A percentile compares a stretch with the other conserved stretches of the same genome.
phyloP scores from a whole-genome alignment of 2,888 invertebrate genomes.

The Caenorhabditis angaria region DNA sequence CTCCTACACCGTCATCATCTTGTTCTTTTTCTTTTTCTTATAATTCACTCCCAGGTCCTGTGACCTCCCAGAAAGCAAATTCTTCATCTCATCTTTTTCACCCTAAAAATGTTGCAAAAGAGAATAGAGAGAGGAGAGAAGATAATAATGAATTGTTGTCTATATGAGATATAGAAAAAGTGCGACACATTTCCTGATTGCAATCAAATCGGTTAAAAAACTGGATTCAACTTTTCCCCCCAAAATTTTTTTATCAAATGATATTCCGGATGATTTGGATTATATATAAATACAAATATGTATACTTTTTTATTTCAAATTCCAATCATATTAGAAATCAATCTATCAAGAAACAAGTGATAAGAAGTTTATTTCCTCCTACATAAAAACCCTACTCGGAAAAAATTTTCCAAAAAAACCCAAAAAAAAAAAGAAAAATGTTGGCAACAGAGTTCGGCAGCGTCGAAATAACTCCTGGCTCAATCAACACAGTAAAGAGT shows the following conservation, averaged over 20 bases:
- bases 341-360: too few species aligned
- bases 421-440: background rate
- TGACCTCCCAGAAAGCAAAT: background rate
- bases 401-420: background rate
- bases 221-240: too few species aligned
- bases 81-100: background rate
- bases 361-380: too few species aligned
- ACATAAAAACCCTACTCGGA: background rate
- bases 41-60: background rate
- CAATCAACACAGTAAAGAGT: conserved; percentile 4
- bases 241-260: too few species aligned
- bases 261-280: too few species aligned
- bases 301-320: too few species aligned
- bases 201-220: background rate
- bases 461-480: conserved; percentile 2
- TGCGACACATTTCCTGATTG: background rate
- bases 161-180: too few species aligned
- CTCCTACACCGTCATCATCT: background rate
- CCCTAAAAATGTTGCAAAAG: background rate
- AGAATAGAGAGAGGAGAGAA: background rate
- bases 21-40: background rate
- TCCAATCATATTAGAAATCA: too few species aligned
- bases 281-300: too few species aligned
- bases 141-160: background rate
- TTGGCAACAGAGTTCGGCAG: background rate